Base-by-base conservation (phyloP, 2,113 vertebrate species). In the Megaceryle torquata region DNA sequence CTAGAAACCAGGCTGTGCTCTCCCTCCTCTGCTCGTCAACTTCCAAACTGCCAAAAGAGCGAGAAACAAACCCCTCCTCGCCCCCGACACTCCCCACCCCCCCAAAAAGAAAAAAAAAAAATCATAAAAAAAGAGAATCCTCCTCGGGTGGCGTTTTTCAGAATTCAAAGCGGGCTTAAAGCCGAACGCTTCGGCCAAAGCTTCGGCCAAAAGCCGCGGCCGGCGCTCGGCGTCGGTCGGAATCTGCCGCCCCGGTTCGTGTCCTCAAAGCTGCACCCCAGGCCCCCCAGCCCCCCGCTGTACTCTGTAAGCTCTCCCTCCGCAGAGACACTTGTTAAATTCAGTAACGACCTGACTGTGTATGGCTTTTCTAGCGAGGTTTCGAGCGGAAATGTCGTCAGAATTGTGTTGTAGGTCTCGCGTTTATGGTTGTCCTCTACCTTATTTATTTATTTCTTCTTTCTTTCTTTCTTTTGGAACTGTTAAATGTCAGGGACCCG, bases 241-340 rank as follows among this genome's bases (percentile, higher is more conserved):
- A 39, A 67, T 81, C n/a, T 60, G 67, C 88, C 12, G 25, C 43
- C 56, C n/a, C 48, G 88, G 76, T 48, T 71, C 72, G 90, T 91
- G 96, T 97, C 97, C 97, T 69, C 98, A 97, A 98, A 98, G 98
- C 96, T 97, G 98, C 97, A 97, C 97, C 98, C 98, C 96, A 89
- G 95, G 95, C 95, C 97, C 82, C 95, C 96, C 82, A 95, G 98
- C 97, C 96, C 46, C 97, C 93, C 83, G 93, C 96, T 87, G 68
- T 92, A 74, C 90, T 96, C 96, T 98, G 97, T 98, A 97, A 97
- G 96, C 82, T 88, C 94, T 97, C 91, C 96, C 97, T 96, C 86
- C 94, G 79, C 97, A 97, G 97, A 97, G 97, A 96, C 26, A 94
- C 79, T 79, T 97, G 97, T 97, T 96, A 88, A 94, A 96, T 96